A percentile compares a stretch with the other conserved stretches of the same genome.
Evolutionary conservation across 2,113 vertebrate genomes (phyloP).

Genomic region (Picathartes gymnocephalus): DNA sequence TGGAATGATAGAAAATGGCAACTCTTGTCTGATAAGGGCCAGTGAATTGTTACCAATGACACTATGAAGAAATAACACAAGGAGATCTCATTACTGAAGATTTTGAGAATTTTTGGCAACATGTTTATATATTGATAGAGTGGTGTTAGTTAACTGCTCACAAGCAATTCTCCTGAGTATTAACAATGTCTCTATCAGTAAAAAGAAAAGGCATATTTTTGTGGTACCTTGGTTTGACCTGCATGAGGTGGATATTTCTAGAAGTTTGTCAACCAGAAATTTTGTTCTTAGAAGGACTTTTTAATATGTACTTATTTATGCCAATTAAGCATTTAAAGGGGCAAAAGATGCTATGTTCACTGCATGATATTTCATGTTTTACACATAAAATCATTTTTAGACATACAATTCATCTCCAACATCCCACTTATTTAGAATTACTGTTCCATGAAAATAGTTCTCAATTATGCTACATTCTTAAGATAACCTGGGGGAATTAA

Average conservation of each 20-base stretch:
- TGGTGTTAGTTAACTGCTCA: background rate
- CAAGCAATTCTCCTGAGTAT: background rate
- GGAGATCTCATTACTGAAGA: background rate
- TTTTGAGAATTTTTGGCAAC: background rate
- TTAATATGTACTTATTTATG: background rate
- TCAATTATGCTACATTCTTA: background rate
- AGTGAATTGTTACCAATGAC: slow-evolving; percentile 51
- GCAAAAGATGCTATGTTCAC: background rate
- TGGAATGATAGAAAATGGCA: slow-evolving; percentile 70
- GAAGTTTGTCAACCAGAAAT: background rate
- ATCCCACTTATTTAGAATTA: background rate
- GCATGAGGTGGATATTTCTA: background rate
- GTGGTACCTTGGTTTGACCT: background rate
- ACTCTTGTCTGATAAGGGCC: slow-evolving; percentile 57
- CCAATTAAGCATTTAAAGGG: background rate
- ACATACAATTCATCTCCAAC: background rate
- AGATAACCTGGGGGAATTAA: background rate
- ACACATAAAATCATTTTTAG: background rate
- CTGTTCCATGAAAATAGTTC: background rate
- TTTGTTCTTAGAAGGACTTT: background rate
- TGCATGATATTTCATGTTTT: background rate
- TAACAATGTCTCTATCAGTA: background rate
- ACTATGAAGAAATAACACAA: background rate
- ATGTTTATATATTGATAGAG: background rate
- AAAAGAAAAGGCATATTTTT: background rate